A percentile compares a stretch with the other conserved stretches of the same genome.
Evolutionary conservation across 2,113 vertebrate species (phyloP).

Genomic region (Noctilio leporinus): DNA sequence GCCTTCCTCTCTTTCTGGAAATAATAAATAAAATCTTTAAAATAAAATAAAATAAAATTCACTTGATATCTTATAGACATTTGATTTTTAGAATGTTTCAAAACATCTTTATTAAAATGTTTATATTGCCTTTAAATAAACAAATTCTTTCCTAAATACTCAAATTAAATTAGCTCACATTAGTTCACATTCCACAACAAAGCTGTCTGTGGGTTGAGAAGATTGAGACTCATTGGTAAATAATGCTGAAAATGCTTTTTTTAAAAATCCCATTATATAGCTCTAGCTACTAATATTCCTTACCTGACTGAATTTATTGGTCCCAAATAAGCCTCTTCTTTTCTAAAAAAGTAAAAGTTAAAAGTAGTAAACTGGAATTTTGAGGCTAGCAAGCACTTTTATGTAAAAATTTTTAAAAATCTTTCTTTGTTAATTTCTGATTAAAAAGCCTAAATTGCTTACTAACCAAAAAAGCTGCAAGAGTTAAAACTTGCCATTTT

Average conservation of each 20-base stretch:
- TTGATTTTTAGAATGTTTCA: slow-evolving; percentile 24
- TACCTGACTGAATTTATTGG: slow-evolving; percentile 66
- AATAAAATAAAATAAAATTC: no score
- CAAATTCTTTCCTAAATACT: slow-evolving; percentile 9
- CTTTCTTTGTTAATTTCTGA: neutral
- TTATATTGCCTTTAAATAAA: slow-evolving; percentile 24
- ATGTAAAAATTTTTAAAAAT: neutral
- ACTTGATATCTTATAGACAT: neutral
- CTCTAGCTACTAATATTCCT: slow-evolving; percentile 37
- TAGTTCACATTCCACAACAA: slow-evolving; percentile 33
- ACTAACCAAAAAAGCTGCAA: slow-evolving; percentile 13
- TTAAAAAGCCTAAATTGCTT: slow-evolving; percentile 17
- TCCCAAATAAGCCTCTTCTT: slow-evolving; percentile 67
- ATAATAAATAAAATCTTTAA: no score
- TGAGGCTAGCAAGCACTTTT: slow-evolving; percentile 20
- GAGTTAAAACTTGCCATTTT: slow-evolving; percentile 1
- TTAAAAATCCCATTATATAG: neutral
- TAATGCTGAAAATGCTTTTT: neutral
- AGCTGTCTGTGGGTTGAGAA: neutral
- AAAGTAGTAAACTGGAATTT: slow-evolving; percentile 56
- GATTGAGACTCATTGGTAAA: slow-evolving; percentile 4
- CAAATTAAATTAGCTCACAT: slow-evolving; percentile 1
- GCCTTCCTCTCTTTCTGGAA: no score
- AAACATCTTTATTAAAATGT: slow-evolving; percentile 9
- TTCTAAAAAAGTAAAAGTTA: slow-evolving; percentile 71